Evolutionary conservation across 1,140 invertebrate species (phyloP), one percentile per base, ranked within the genome.

Genomic region (Bombus pascuorum): DNA sequence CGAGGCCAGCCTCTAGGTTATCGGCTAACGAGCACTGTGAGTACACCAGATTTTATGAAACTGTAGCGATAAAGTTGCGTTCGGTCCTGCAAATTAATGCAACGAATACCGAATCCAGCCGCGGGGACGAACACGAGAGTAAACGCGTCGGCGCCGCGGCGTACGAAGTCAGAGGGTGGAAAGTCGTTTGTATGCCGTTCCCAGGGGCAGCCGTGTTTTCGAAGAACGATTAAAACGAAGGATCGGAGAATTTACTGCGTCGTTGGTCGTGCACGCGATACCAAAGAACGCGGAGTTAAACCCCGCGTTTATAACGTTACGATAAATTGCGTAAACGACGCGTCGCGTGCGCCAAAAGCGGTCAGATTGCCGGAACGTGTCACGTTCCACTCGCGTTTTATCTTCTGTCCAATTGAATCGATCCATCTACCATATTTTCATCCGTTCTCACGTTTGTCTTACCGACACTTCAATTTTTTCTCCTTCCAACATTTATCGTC

Each of bases 21-120:
- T 90, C 86, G 68, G n/a, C 76, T 89, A 89, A 89, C 85, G 80
- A 84, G 68, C 75, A 37, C 47, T 34, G 47, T 28, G 75, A 59
- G 62, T 68, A 71, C 44, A 59, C 83, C 88, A 86, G 88, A 90
- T 90, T 89, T 88, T 83, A 89, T 72, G 73, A 37, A 86, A 82
- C 74, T 77, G 28, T 85, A 87, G 53, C 72, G 59, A 87, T 77
- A 53, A 70, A 75, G 59, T 44, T 22, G 2, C 39, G 18, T 65
- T 65, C 37, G 22, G 25, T 37, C 75, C 39, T 39, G 83, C 28
- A 28, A 71, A 77, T 77, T 44, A 59, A 77, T 10, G 34, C 8
- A 13, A 42, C 13, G n/a, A 25, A 66, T 53, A 34, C 39, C 72
- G 65, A 32, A 18, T 66, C n/a, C 8, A 5, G 15, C 32, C 28